phyloP scores from a whole-genome alignment of 2,888 invertebrate species.

The Chrysotoxum bicinctum region DNA sequence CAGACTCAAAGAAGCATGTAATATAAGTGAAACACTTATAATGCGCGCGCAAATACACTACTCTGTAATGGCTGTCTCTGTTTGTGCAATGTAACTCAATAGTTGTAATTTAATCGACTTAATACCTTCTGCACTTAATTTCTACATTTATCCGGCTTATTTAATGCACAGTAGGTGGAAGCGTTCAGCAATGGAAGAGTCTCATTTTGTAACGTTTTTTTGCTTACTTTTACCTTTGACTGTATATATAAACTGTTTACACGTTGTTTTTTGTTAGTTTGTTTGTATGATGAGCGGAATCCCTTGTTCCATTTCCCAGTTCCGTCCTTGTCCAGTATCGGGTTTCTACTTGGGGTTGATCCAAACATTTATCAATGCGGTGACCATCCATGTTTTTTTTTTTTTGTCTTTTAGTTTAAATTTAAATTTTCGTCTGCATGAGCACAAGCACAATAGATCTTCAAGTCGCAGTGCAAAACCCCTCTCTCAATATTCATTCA shows the following conservation, averaged over 20 bases:
- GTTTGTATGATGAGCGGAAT: not conserved
- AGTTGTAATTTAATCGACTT: conserved; percentile 40
- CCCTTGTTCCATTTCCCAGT: not conserved
- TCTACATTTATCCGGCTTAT: conserved; percentile 55
- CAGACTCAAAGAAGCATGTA: conserved; percentile 31
- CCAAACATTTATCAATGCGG: not conserved
- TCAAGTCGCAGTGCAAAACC: no score
- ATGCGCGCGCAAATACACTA: conserved; percentile 26
- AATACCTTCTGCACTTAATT: conserved; percentile 33
- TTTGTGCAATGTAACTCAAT: conserved; percentile 10
- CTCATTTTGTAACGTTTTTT: conserved; percentile 13
- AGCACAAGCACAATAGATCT: no score
- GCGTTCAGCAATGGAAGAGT: conserved; percentile 15
- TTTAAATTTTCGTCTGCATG: not conserved
- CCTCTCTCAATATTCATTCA: no score
- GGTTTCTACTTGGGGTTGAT: conserved; percentile 44
- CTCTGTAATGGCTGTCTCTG: not conserved
- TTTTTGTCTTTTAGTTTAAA: not conserved
- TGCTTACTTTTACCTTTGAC: conserved; percentile 3
- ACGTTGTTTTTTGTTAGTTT: not conserved
- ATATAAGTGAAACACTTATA: conserved; percentile 37
- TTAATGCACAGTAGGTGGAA: conserved; percentile 34
- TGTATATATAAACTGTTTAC: not conserved
- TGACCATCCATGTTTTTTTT: not conserved
- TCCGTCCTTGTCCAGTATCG: conserved; percentile 26